Conservation (phyloP, 2,113 vertebrate genomes). For the Anoura caudifer region DNA sequence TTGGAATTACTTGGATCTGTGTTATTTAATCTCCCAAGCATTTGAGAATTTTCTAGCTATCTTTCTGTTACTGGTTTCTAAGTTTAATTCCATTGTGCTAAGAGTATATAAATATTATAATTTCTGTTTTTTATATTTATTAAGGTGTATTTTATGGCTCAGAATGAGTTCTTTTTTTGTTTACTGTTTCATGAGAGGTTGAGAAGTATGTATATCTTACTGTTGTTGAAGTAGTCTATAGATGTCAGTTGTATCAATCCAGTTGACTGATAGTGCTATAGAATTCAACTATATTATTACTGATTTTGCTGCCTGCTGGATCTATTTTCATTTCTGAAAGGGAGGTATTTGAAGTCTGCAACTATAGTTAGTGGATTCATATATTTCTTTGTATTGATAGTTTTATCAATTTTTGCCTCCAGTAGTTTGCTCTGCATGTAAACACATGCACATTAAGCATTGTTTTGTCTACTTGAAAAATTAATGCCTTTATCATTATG, state of each 20-base stretch:
- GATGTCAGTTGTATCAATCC: not conserved
- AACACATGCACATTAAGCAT: not conserved
- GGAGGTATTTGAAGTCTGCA: not conserved
- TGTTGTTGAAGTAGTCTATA: not conserved
- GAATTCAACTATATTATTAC: not conserved
- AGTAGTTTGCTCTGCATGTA: not conserved
- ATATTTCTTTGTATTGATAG: not conserved
- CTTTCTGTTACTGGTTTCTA: not conserved
- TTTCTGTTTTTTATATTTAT: not conserved
- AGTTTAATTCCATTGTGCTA: not conserved
- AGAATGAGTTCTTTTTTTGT: not conserved
- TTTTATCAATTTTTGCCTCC: not conserved
- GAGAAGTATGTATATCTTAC: not conserved
- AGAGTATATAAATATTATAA: not conserved
- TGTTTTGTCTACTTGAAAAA: not conserved
- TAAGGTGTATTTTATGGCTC: not conserved
- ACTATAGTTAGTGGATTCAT: not conserved
- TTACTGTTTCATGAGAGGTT: not conserved
- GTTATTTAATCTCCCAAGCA: not conserved
- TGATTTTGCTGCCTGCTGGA: not conserved
- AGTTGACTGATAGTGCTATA: not conserved
- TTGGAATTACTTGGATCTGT: not conserved
- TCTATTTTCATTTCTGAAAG: not conserved
- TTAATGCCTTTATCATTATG: not conserved
- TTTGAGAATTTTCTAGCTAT: not conserved